Conservation (phyloP, 2,113 vertebrate species). For the Manacus vitellinus region DNA sequence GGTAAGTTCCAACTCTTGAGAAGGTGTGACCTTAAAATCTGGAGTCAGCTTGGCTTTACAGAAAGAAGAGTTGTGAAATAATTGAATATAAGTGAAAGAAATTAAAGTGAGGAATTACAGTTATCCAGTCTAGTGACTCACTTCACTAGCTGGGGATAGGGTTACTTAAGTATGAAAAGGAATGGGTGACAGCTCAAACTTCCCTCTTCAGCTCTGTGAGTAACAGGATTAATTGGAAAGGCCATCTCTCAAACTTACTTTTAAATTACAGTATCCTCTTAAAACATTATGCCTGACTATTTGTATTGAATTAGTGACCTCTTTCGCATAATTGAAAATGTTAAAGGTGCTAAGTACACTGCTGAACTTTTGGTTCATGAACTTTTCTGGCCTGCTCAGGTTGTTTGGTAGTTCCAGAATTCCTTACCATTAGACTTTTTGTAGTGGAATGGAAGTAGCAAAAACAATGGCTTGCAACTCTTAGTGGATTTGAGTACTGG, state of each 20-base stretch:
- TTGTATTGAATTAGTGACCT: not conserved
- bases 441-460: not conserved
- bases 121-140: conserved; percentile 13
- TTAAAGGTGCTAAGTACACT: not conserved
- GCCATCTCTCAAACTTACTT: not conserved
- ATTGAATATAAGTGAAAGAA: not conserved
- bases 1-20: not conserved
- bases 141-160: not conserved
- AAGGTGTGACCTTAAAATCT: not conserved
- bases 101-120: conserved; percentile 6
- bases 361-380: not conserved
- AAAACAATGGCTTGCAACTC: not conserved
- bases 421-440: not conserved
- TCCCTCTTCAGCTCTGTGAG: not conserved
- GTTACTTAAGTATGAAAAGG: not conserved
- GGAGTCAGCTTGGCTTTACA: conserved; percentile 5
- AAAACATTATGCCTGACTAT: not conserved
- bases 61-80: conserved; percentile 25
- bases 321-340: not conserved
- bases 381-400: not conserved
- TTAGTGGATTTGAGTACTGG: not conserved
- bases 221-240: not conserved
- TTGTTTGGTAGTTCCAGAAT: not conserved
- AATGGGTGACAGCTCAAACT: not conserved
- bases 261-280: not conserved